phyloP scores from a whole-genome alignment of 2,113 vertebrate genomes.

The Gymnorhina tibicen region DNA sequence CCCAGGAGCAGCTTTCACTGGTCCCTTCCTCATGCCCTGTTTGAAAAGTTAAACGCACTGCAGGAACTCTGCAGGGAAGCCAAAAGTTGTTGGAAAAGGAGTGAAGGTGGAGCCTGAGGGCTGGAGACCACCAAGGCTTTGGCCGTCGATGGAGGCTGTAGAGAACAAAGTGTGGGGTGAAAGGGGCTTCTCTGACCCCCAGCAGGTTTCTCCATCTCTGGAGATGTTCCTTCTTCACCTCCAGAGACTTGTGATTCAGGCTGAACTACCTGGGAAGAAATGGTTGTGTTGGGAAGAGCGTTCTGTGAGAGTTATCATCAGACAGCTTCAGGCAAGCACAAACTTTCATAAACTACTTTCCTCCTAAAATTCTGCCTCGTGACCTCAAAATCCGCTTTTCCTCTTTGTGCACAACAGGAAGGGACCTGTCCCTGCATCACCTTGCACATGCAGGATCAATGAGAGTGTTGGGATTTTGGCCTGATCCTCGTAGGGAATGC shows the following conservation, averaged over 20 bases:
- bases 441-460: background rate
- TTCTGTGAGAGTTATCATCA: background rate
- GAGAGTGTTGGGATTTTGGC: background rate
- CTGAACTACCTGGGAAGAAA: background rate
- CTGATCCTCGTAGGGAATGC: rapidly evolving
- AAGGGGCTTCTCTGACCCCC: background rate
- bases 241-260: background rate
- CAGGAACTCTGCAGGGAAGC: background rate
- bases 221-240: background rate
- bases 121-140: background rate
- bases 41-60: background rate
- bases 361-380: background rate
- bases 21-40: rapidly evolving
- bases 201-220: background rate
- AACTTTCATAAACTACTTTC: background rate
- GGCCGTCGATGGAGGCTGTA: rapidly evolving
- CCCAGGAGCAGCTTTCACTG: background rate
- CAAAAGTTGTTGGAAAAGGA: background rate
- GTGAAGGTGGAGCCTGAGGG: background rate
- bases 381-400: background rate
- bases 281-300: background rate
- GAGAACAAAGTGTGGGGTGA: background rate
- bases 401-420: rapidly evolving
- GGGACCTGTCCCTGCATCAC: background rate
- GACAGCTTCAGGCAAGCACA: background rate